These are phyloP conservation scores for Styela clava DNA, from an alignment of 23 tunicate genomes.

Conservation along the genomic window DNA sequence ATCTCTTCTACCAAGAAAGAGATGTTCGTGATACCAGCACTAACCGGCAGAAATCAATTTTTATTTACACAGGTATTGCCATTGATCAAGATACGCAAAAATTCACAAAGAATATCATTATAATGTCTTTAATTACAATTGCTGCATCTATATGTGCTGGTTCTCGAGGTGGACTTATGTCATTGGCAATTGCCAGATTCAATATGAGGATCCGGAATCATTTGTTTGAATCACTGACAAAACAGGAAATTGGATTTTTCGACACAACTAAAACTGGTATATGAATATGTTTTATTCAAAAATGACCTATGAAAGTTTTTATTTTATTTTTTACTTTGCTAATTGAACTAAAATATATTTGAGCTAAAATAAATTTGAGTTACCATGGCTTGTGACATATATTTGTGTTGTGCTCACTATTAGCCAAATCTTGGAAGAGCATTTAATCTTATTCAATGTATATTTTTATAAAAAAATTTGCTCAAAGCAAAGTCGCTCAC, in stretches of 20 bases:
- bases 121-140: constrained; percentile 58
- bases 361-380: not conserved
- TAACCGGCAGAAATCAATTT: too few species aligned
- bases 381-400: not conserved
- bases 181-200: constrained; percentile 39
- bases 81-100: constrained; percentile 15
- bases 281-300: not conserved
- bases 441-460: too few species aligned
- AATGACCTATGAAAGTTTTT: not conserved
- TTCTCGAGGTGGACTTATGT: constrained; percentile 50
- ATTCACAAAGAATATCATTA: constrained; percentile 46
- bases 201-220: constrained; percentile 65
- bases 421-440: too few species aligned
- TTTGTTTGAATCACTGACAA: constrained; percentile 48
- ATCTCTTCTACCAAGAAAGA: too few species aligned
- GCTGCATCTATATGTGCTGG: constrained; percentile 67
- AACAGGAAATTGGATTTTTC: constrained; percentile 82
- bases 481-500: too few species aligned
- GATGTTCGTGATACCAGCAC: too few species aligned
- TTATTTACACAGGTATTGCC: constrained; percentile 58
- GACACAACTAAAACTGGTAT: constrained; percentile 71
- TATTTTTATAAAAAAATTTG: too few species aligned
- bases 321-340: not conserved
- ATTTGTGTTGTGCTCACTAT: too few species aligned
- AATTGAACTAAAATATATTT: not conserved